phyloP scores from a whole-genome alignment of 2,113 vertebrate species.

The Oncorhynchus keta region DNA sequence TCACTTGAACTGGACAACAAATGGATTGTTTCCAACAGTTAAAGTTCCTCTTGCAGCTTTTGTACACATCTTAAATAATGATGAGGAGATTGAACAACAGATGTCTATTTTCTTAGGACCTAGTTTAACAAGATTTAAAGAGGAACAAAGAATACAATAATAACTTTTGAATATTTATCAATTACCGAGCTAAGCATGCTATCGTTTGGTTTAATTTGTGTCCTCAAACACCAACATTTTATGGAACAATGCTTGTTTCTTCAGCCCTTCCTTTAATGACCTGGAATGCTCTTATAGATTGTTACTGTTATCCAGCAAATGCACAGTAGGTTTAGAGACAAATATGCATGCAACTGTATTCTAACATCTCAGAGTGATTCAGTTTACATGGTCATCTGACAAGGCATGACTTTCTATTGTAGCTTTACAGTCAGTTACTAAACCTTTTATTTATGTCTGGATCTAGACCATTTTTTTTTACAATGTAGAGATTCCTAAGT shows the following conservation, averaged over 20 bases:
- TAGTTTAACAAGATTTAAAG: no score
- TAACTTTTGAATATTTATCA: slow-evolving; percentile 7
- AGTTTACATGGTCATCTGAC: slow-evolving; percentile 38
- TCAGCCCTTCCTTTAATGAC: slow-evolving; percentile 5
- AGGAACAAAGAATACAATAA: slow-evolving; percentile 37
- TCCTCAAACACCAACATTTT: slow-evolving; percentile 16
- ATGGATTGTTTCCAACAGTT: slow-evolving; percentile 20
- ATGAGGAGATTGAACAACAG: slow-evolving; percentile 33
- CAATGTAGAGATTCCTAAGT: no score
- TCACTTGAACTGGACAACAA: slow-evolving; percentile 20
- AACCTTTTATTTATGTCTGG: no score
- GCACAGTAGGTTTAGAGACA: slow-evolving; percentile 27
- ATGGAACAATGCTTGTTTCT: not conserved
- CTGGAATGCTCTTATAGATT: slow-evolving; percentile 11
- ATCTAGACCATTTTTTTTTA: no score
- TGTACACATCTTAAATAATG: slow-evolving; percentile 52
- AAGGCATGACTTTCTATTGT: slow-evolving; percentile 50
- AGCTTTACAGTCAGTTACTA: slow-evolving; percentile 28
- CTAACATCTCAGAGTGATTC: slow-evolving; percentile 32
- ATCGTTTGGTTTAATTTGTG: slow-evolving; percentile 14
- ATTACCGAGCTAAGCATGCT: not conserved
- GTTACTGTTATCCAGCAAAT: slow-evolving; percentile 19
- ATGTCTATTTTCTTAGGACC: slow-evolving; percentile 64
- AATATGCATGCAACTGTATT: slow-evolving; percentile 63
- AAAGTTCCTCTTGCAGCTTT: slow-evolving; percentile 42